Base-by-base conservation (phyloP, 1,140 invertebrate genomes). In the Campoletis sonorensis region DNA sequence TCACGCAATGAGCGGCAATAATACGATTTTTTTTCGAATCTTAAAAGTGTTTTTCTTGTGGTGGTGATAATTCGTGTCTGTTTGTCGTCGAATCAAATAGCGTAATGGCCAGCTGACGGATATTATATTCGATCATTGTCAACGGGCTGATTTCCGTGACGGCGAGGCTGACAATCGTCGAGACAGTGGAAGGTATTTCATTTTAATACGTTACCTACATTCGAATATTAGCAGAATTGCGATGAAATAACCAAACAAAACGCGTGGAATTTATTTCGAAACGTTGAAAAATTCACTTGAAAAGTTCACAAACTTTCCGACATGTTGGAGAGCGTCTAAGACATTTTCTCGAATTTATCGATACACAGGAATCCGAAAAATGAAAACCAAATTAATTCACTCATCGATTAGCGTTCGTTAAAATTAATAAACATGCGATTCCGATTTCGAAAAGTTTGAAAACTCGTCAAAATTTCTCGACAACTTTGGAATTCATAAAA, bases 71-170 rank as follows among this genome's bases (percentile, higher is more conserved):
- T 21, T 54, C 71, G 37, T 61, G 27, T 33, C 51, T 80, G 54
- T 77, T 64, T 23, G 61, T 27, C 61, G 81, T 79, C 58, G 37
- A 76, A 30, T 71, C 73, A 45, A 64, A 30, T 79, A 51, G 8
- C 58, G 33, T 21, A 23, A 88, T 82, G 86, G 83, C 81, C 49
- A 88, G 87, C 87, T 88, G 87, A 88, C 87, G 86, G 86, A 88
- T 88, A 85, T 64, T 64, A 27, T 64, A 64, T 27, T 64, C 61
- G 61, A 64, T 23, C 61, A 64, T 64, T 23, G 26, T 64, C 21
- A 64, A 23, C 61, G n/a, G 23, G 71, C 37, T 80, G 58, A 80
- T 85, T 81, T 80, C 80, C 79, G 73, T 68, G 82, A 85, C 83
- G 81, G 76, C 80, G 79, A 82, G 72, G 61, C 81, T 82, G 71